These are phyloP conservation scores for Lepus oiostolus DNA, from an alignment of 2,797 vertebrate species.

Conservation along the genomic window DNA sequence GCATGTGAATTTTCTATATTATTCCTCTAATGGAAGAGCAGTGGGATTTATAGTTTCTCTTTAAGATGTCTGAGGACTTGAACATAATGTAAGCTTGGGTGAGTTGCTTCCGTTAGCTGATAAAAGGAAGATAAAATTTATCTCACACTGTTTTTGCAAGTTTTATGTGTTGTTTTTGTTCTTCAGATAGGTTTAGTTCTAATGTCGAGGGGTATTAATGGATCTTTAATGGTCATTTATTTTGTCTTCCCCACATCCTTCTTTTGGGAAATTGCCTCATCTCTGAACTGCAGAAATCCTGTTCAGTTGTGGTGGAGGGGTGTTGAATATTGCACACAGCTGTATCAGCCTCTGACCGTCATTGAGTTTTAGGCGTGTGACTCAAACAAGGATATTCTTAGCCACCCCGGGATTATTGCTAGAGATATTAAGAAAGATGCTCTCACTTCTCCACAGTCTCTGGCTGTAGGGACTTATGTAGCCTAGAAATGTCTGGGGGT, in stretches of 20 bases:
- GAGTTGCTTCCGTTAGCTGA: neutral
- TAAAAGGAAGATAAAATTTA: constrained; percentile 12
- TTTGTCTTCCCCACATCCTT: neutral
- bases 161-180: neutral
- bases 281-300: neutral
- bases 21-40: neutral
- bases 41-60: neutral
- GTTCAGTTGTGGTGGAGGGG: neutral
- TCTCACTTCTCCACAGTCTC: neutral
- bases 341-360: neutral
- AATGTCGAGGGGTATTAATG: neutral
- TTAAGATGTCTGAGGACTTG: constrained; percentile 35
- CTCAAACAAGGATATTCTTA: neutral
- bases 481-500: no score
- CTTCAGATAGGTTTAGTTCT: neutral
- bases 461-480: neutral
- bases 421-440: neutral
- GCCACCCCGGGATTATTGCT: neutral
- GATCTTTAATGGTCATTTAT: neutral
- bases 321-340: neutral
- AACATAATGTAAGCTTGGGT: neutral
- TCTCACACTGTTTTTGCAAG: neutral
- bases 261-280: neutral
- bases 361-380: neutral
- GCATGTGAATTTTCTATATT: neutral